phyloP scores from a whole-genome alignment of 2,797 vertebrate genomes.

The Epinephelus awoara region DNA sequence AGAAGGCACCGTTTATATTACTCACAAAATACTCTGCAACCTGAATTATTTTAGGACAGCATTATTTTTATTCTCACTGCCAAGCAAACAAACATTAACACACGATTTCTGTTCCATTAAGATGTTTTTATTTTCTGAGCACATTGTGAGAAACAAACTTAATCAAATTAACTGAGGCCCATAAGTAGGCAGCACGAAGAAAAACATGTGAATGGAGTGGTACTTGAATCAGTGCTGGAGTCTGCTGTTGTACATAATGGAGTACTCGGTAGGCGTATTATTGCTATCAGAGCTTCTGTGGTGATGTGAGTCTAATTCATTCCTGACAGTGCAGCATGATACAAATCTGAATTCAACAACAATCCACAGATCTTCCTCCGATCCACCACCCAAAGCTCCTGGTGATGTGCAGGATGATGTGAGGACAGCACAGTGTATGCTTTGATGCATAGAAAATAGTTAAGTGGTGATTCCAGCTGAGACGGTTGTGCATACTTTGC shows the following conservation, averaged over 20 bases:
- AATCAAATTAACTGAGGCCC: not conserved
- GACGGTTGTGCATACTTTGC: not conserved
- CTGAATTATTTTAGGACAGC: not conserved
- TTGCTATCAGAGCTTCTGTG: constrained; percentile 12
- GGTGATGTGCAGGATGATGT: too few relatives aligned
- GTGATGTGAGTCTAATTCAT: constrained; percentile 26
- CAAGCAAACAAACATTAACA: not conserved
- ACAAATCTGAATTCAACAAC: constrained; percentile 22
- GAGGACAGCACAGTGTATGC: not conserved
- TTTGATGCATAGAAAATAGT: not conserved
- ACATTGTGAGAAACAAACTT: not conserved
- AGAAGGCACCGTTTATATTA: too few relatives aligned
- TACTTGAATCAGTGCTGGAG: not conserved
- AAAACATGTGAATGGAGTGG: constrained; percentile 10
- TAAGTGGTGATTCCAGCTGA: not conserved
- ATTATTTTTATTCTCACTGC: not conserved
- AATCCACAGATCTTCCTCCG: not conserved
- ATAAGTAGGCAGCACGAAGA: not conserved
- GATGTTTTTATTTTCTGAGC: not conserved
- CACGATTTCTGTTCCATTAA: not conserved
- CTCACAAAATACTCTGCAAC: not conserved
- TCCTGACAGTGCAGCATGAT: not conserved
- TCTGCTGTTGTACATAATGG: constrained; percentile 17
- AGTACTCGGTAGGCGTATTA: constrained; percentile 11
- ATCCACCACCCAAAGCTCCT: not conserved